Evolutionary conservation across 2,888 invertebrate species (phyloP).

Genomic region (Bembecia ichneumoniformis): DNA sequence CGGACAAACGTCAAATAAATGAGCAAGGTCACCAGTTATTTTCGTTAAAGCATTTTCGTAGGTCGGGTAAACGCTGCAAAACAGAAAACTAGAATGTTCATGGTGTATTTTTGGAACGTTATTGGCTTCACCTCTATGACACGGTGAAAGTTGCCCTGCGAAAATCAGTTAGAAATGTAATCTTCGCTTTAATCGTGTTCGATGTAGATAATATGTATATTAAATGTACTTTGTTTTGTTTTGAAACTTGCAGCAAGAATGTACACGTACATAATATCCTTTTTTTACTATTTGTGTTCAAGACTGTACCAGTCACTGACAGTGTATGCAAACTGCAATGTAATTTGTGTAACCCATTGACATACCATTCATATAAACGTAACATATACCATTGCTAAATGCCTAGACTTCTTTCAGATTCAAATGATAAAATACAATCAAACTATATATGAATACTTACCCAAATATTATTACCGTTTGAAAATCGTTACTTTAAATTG

Average conservation of each 20-base stretch:
- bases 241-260: background rate
- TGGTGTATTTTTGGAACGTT: slow-evolving; percentile 23
- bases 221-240: background rate
- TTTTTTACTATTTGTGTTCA: no score
- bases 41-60: slow-evolving; percentile 23
- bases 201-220: no score
- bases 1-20: slow-evolving; percentile 37
- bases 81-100: slow-evolving; percentile 2
- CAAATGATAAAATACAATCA: no score
- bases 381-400: no score
- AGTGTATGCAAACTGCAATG: no score
- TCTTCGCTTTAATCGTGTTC: background rate
- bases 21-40: slow-evolving; percentile 38
- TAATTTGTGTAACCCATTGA: no score
- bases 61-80: slow-evolving; percentile 3
- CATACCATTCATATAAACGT: no score
- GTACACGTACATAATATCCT: background rate
- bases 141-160: slow-evolving; percentile 19
- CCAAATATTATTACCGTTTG: no score
- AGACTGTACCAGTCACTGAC: no score
- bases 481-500: no score
- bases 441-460: no score
- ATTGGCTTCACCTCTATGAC: slow-evolving; percentile 30
- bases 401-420: no score
- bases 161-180: background rate